Evolutionary conservation across 2,113 vertebrate genomes (phyloP).

Genomic region (Solea solea): DNA sequence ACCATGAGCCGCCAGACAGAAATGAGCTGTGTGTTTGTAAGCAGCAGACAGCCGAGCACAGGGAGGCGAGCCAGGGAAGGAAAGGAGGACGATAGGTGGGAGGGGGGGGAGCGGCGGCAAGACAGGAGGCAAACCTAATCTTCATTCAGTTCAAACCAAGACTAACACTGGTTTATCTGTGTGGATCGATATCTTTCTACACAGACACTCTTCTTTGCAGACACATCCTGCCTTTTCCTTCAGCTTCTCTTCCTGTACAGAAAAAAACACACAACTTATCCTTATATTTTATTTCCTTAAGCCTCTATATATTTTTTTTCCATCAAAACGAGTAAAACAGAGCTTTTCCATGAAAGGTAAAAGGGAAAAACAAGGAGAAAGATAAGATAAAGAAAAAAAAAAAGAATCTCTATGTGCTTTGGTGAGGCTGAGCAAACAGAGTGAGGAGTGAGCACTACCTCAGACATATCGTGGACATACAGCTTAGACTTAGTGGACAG

Average conservation of each 20-base stretch:
- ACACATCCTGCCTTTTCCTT: conserved; percentile 30
- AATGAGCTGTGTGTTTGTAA: conserved; percentile 69
- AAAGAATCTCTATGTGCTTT: conserved; percentile 55
- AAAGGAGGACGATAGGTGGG: conserved; percentile 11
- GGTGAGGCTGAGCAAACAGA: conserved; percentile 54
- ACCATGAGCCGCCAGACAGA: conserved; percentile 53
- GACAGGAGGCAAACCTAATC: conserved; percentile 32
- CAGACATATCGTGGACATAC: conserved; percentile 63
- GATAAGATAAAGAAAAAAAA: conserved; percentile 20
- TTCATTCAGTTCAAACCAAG: conserved; percentile 62
- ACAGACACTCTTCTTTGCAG: conserved; percentile 41
- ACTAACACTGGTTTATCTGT: conserved; percentile 65
- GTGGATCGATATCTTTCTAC: conserved; percentile 67
- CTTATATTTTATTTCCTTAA: conserved; percentile 21
- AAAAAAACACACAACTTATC: conserved; percentile 12
- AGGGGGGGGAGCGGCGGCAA: neutral
- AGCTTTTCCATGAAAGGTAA: conserved; percentile 33
- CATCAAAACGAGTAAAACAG: conserved; percentile 60
- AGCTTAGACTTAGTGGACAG: conserved; percentile 70
- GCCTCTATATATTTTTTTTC: conserved; percentile 26
- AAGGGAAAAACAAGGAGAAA: conserved; percentile 22
- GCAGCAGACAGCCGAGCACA: conserved; percentile 50
- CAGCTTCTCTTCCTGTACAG: conserved; percentile 38
- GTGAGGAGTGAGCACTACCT: conserved; percentile 48
- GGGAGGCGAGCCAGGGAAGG: conserved; percentile 31